These are phyloP conservation scores for Zelostemma sp. DNA, from an alignment of 1,140 invertebrate species.

Conservation along the genomic window DNA sequence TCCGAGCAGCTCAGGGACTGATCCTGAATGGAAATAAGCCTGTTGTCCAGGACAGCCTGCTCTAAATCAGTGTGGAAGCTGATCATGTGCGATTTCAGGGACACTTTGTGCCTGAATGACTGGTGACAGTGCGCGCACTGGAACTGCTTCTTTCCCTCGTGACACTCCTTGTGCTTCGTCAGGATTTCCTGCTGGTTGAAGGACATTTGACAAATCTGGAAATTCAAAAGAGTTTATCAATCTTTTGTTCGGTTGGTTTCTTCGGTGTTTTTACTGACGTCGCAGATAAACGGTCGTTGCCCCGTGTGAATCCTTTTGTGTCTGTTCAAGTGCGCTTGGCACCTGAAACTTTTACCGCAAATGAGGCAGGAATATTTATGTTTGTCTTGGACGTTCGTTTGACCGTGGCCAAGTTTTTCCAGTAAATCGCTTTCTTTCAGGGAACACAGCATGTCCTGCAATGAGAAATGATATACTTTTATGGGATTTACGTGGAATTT, in stretches of 20 bases:
- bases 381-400: constrained; percentile 23
- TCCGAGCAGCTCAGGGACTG: constrained; percentile 55
- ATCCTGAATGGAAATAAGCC: constrained; percentile 29
- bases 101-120: constrained; percentile 65
- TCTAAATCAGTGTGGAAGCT: constrained; percentile 59
- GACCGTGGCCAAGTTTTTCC: constrained; percentile 40
- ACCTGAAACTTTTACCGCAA: constrained; percentile 62
- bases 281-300: constrained; percentile 60
- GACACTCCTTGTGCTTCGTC: constrained; percentile 71
- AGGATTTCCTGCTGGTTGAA: constrained; percentile 75
- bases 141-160: constrained; percentile 71
- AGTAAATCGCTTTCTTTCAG: constrained; percentile 55
- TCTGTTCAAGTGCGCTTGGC: constrained; percentile 62
- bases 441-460: constrained; percentile 60
- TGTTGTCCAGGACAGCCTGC: constrained; percentile 25
- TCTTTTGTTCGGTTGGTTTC: too few species aligned
- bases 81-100: constrained; percentile 65
- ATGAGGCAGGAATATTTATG: constrained; percentile 55
- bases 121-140: constrained; percentile 73
- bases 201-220: constrained; percentile 72
- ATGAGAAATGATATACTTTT: constrained; percentile 3
- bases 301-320: constrained; percentile 65
- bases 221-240: constrained; percentile 29
- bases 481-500: too few species aligned
- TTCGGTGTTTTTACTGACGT: constrained; percentile 54